Percentiles rank a stretch among this genome's conserved stretches.
phyloP scores from a whole-genome alignment of 2,113 vertebrate species.

The Meleagris gallopavo region DNA sequence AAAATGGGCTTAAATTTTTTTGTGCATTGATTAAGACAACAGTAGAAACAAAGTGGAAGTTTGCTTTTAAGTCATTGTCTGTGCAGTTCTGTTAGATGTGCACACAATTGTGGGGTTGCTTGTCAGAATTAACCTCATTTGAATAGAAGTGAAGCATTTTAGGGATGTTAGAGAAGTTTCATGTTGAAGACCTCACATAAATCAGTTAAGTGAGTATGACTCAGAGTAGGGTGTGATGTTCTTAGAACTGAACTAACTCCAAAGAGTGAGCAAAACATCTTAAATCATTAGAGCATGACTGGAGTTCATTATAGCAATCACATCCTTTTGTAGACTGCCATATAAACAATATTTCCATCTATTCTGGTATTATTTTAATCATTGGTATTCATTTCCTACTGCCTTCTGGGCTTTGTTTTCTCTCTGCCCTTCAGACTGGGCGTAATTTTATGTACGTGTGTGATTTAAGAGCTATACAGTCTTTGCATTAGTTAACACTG shows the following conservation, averaged over 20 bases:
- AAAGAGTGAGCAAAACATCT: neutral
- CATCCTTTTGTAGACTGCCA: neutral
- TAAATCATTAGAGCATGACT: neutral
- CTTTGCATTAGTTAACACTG: neutral
- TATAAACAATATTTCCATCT: neutral
- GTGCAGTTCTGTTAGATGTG: neutral
- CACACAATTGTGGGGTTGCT: neutral
- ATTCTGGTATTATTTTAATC: neutral
- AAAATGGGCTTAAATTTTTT: neutral
- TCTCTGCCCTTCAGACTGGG: neutral
- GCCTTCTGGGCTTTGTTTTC: neutral
- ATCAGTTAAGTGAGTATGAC: neutral
- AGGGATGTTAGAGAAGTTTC: neutral
- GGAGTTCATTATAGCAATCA: neutral
- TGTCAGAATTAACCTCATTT: neutral
- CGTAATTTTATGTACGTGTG: neutral
- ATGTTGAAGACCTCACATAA: neutral
- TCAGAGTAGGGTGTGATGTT: neutral
- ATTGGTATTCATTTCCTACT: neutral
- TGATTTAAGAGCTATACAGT: neutral
- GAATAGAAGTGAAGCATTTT: neutral
- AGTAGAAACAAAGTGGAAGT: neutral
- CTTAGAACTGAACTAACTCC: neutral
- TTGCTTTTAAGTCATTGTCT: neutral
- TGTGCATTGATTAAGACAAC: neutral